Evolutionary conservation across 1,140 invertebrate species (phyloP), one percentile per base, ranked within the genome.

Genomic region (Pristionchus pacificus): DNA sequence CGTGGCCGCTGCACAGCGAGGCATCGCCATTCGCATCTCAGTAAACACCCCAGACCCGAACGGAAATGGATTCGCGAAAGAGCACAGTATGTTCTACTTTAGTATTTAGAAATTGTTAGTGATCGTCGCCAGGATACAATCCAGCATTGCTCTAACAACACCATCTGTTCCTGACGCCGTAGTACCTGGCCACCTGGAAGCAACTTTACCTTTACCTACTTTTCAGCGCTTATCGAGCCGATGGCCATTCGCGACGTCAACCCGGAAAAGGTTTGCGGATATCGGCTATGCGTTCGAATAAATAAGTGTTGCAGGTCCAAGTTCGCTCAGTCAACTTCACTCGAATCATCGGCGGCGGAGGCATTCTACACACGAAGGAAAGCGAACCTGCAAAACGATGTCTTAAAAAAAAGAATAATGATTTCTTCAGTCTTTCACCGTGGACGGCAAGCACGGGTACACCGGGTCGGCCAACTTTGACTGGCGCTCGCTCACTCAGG

Each of bases 401-500:
- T n/a, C n/a, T n/a, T n/a, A n/a, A n/a, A n/a, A n/a, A n/a, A 49
- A 49, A 19, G 19, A 49, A 49, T 49, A 49, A 19, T 49, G 38
- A 49, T 6, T 10, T 10, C 38, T 49, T 49, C 38, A 49, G 38
- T 49, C 97, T 78, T 88, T 88, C 87, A 87, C 97, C 2, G 88
- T 93, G 29, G 95, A 97, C 84, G 77, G 82, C 61, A 70, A 80
- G 66, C 85, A 85, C 75, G 84, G 87, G 61, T 88, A 87, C 72
- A 76, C 88, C 59, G 87, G 87, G 27, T 87, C 86, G 79, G 85
- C 87, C 6, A 88, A 88, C 77, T 82, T 88, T 77, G 87, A 97
- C 84, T 98, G 93, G 93, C 87, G 93, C 78, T 90, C 93, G 0
- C 86, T 96, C 0, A 93, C 93, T 1, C 93, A 97, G 87, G 91